These are phyloP conservation scores for Nymphalis polychloros DNA, from an alignment of 2,888 invertebrate genomes.

Conservation along the genomic window DNA sequence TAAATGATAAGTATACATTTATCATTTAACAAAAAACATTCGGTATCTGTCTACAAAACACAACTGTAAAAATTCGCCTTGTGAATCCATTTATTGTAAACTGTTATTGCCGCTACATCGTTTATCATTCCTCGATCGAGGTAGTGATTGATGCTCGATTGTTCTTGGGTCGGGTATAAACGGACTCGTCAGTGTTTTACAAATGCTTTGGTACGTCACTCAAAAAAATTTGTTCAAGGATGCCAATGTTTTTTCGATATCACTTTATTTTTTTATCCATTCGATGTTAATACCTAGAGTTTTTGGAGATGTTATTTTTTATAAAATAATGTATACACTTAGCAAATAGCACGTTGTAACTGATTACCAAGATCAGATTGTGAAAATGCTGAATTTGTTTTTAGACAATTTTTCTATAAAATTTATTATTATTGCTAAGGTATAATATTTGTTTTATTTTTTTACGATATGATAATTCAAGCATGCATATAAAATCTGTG, in stretches of 20 bases:
- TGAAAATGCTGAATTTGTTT: too few relatives aligned
- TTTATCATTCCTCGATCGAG: constrained; percentile 19
- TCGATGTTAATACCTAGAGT: too few relatives aligned
- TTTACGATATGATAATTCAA: too few relatives aligned
- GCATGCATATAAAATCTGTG: too few relatives aligned
- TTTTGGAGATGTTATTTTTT: too few relatives aligned
- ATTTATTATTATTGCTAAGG: too few relatives aligned
- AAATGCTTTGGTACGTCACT: constrained; percentile 18
- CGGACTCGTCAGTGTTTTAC: constrained; percentile 19
- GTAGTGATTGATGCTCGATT: constrained; percentile 31
- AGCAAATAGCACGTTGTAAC: too few relatives aligned
- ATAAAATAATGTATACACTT: too few relatives aligned
- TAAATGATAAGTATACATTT: background rate
- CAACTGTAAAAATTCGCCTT: background rate
- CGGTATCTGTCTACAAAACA: background rate
- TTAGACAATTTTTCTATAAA: too few relatives aligned
- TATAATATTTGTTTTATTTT: too few relatives aligned
- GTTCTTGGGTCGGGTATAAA: constrained; percentile 20
- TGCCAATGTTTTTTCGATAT: background rate
- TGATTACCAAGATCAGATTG: too few relatives aligned
- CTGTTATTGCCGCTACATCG: background rate
- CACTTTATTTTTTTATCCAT: too few relatives aligned
- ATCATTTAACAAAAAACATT: background rate
- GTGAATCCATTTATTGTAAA: background rate
- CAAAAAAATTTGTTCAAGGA: background rate